phyloP scores from a whole-genome alignment of 2,888 invertebrate species.

The Caenorhabditis uteleia region DNA sequence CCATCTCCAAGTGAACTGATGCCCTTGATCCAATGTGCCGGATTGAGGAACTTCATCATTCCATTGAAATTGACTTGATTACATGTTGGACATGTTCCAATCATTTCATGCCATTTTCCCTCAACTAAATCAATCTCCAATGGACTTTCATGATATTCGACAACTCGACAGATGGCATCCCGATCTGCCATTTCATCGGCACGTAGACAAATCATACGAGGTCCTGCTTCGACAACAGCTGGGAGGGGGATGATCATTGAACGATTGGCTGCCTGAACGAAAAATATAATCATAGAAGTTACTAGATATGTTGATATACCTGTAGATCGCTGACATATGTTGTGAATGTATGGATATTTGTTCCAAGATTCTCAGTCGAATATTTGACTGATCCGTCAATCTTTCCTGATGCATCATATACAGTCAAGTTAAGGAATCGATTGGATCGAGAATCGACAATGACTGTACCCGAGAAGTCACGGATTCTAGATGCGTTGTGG shows the following conservation, averaged over 20 bases:
- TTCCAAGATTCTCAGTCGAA: conserved; percentile 45
- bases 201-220: conserved; percentile 49
- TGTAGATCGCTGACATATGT: conserved; percentile 59
- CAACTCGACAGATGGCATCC: conserved; percentile 54
- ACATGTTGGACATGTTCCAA: conserved; percentile 61
- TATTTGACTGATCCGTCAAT: conserved; percentile 56
- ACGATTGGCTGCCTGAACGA: conserved; percentile 45
- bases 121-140: conserved; percentile 53
- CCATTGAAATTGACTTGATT: conserved; percentile 58
- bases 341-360: conserved; percentile 61
- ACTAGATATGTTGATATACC: conserved; percentile 7
- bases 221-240: conserved; percentile 46
- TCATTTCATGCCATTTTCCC: conserved; percentile 51
- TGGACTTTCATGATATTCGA: conserved; percentile 52
- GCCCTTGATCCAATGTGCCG: conserved; percentile 59
- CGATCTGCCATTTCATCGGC: conserved; percentile 58
- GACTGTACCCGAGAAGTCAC: conserved; percentile 62
- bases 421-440: conserved; percentile 62
- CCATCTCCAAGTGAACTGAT: conserved; percentile 56
- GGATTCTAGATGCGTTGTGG: conserved; percentile 63
- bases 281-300: neutral
- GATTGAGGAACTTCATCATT: conserved; percentile 54
- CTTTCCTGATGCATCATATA: conserved; percentile 60
- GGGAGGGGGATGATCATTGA: conserved; percentile 55
- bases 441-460: conserved; percentile 56